A percentile compares a stretch with the other conserved stretches of the same genome.
Conservation (phyloP, 1,140 invertebrate species). For the Ceratosolen fusciceps region DNA sequence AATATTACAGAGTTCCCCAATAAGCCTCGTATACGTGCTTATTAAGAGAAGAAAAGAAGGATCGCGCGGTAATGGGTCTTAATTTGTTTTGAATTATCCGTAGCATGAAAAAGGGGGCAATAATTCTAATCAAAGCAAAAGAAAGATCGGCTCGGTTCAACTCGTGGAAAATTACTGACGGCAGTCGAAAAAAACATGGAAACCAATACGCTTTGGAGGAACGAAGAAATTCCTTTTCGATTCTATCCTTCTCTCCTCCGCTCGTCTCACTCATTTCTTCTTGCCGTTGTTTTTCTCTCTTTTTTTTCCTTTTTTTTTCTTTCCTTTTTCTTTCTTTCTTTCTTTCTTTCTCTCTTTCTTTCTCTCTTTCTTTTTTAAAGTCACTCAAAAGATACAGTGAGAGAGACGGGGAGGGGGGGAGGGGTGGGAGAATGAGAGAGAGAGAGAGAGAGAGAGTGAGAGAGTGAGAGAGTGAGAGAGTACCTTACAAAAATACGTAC, state of each 20-base stretch:
- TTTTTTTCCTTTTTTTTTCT: background rate
- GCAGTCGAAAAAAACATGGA: background rate
- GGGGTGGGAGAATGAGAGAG: background rate
- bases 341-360: background rate
- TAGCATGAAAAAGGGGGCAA: background rate
- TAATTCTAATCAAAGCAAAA: background rate
- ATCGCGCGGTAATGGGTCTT: background rate
- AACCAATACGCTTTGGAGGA: background rate
- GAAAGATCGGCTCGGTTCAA: background rate
- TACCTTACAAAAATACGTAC: background rate
- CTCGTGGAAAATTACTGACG: background rate
- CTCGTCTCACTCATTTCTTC: no score
- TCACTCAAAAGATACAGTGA: background rate
- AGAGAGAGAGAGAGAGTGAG: conserved; percentile 2
- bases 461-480: background rate
- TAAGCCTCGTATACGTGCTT: no score
- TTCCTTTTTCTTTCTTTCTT: background rate
- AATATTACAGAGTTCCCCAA: no score
- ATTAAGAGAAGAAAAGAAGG: background rate
- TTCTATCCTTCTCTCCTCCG: conserved; percentile 11
- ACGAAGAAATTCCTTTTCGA: conserved; percentile 16
- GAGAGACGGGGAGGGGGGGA: background rate
- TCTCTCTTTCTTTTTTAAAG: background rate
- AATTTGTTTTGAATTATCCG: no score
- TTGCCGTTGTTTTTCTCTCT: background rate